Evolutionary conservation across 2,888 invertebrate genomes (phyloP).

Genomic region (Hemithea aestivaria): DNA sequence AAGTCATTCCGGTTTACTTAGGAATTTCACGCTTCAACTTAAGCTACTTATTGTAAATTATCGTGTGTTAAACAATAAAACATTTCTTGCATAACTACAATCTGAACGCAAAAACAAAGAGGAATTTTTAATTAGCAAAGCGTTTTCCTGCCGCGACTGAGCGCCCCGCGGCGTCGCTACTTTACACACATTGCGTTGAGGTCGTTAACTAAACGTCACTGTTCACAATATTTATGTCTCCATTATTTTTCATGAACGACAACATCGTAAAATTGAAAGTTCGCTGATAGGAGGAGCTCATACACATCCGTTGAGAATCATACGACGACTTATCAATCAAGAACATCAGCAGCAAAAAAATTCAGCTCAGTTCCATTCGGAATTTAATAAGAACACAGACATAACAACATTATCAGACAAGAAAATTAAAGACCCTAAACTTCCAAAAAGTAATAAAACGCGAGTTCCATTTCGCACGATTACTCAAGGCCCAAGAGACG

Average conservation of each 20-base stretch:
- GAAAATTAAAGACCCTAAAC: constrained; percentile 34
- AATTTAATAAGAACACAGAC: not conserved
- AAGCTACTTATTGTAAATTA: constrained; percentile 44
- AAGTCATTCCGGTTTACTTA: constrained; percentile 36
- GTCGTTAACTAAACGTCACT: constrained; percentile 73
- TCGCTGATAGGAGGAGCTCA: constrained; percentile 36
- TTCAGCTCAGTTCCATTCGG: too few relatives aligned
- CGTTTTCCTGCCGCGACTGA: constrained; percentile 48
- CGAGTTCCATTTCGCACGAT: constrained; percentile 61
- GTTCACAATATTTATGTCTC: constrained; percentile 74
- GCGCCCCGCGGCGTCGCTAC: constrained; percentile 66
- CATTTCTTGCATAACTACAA: constrained; percentile 57
- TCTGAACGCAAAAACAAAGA: constrained; percentile 60
- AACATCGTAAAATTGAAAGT: constrained; percentile 58
- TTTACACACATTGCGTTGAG: constrained; percentile 61
- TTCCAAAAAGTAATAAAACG: constrained; percentile 58
- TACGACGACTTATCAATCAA: too few relatives aligned
- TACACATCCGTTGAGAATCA: too few relatives aligned
- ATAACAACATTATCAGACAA: constrained; percentile 19
- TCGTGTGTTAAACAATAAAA: constrained; percentile 62
- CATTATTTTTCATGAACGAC: constrained; percentile 68
- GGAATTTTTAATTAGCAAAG: constrained; percentile 70
- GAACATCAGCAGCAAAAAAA: too few relatives aligned
- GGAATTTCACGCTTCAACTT: constrained; percentile 54
- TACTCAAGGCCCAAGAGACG: constrained; percentile 68